A percentile compares a stretch with the other conserved stretches of the same genome.
phyloP scores from a whole-genome alignment of 2,888 invertebrate species.

The Lepeophtheirus nordmannii region DNA sequence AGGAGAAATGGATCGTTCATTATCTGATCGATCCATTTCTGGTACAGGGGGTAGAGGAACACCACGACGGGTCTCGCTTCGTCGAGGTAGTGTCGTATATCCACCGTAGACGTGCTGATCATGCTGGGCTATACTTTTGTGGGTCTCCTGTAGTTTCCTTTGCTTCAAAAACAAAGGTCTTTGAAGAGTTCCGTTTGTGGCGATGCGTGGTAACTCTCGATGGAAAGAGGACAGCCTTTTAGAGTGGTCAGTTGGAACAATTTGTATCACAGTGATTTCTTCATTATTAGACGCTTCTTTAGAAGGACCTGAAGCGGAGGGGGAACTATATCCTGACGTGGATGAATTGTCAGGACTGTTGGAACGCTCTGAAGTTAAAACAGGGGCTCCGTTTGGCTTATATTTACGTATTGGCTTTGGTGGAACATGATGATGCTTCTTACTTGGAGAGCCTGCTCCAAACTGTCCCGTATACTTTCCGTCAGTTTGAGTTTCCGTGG shows the following conservation, averaged over 20 bases:
- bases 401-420: conserved; percentile 15
- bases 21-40: conserved; percentile 15
- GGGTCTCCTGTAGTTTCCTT: neutral
- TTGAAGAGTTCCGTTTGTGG: conserved; percentile 18
- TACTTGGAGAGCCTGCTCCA: neutral
- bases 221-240: neutral
- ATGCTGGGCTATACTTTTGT: neutral
- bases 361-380: neutral
- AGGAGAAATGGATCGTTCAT: conserved; percentile 17
- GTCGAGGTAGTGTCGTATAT: conserved; percentile 8
- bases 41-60: conserved; percentile 21
- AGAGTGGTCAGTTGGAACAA: conserved; percentile 3
- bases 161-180: neutral
- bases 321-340: conserved; percentile 21
- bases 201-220: conserved; percentile 18
- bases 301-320: conserved; percentile 13
- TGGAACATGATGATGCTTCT: conserved; percentile 1
- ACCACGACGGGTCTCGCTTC: neutral
- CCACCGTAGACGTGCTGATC: neutral
- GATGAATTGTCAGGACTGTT: conserved; percentile 22
- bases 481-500: neutral
- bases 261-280: conserved; percentile 20
- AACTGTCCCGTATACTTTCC: conserved; percentile 16
- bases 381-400: neutral
- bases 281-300: neutral